A percentile compares a stretch with the other conserved stretches of the same genome.
These are phyloP conservation scores for Phrynosoma blainvillii DNA, from an alignment of 2,113 vertebrate genomes.

Conservation along the genomic window DNA sequence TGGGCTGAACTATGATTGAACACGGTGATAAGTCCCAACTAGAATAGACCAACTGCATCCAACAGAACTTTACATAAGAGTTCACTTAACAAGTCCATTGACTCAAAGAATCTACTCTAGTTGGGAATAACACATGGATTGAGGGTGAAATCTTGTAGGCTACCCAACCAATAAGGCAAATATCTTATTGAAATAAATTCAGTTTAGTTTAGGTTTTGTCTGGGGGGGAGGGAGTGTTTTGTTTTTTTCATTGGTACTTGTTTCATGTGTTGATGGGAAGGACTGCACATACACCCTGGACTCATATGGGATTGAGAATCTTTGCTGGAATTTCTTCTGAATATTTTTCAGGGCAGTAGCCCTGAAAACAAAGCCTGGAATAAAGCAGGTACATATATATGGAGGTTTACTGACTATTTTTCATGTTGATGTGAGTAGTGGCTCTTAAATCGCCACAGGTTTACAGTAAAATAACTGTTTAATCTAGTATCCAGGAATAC, in stretches of 20 bases:
- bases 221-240: no score
- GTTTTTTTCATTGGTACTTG: not conserved
- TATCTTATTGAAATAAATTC: not conserved
- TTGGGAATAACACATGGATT: no score
- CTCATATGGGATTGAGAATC: not conserved
- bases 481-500: conserved; percentile 67
- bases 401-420: not conserved
- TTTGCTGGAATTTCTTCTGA: not conserved
- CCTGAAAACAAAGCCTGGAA: not conserved
- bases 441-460: conserved; percentile 48
- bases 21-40: no score
- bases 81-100: no score
- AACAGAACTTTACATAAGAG: no score
- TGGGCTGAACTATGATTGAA: not conserved
- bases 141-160: no score
- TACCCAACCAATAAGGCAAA: not conserved
- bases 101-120: no score
- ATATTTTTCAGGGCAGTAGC: not conserved
- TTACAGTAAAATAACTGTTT: conserved; percentile 63
- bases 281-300: not conserved
- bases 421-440: not conserved
- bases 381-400: not conserved
- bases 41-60: no score
- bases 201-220: not conserved
- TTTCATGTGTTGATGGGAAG: not conserved